A percentile compares a stretch with the other conserved stretches of the same genome.
These are phyloP conservation scores for Mercenaria mercenaria DNA, from an alignment of 1,140 invertebrate species.

Conservation along the genomic window DNA sequence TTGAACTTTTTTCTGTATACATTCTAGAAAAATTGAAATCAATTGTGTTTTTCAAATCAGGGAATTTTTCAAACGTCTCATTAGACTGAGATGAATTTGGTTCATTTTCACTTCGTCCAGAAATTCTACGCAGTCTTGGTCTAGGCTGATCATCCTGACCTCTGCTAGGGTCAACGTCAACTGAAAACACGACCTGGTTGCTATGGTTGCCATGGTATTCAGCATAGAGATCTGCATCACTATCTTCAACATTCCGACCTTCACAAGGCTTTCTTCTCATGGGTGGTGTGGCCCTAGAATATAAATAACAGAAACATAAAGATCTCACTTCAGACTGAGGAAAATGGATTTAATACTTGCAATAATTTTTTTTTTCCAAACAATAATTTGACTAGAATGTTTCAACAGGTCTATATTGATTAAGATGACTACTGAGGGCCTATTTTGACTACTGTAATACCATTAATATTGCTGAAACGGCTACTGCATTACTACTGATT, in stretches of 20 bases:
- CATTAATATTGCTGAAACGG: too few species aligned
- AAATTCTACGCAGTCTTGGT: constrained; percentile 52
- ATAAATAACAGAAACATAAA: constrained; percentile 12
- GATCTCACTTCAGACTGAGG: too few species aligned
- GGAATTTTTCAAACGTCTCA: constrained; percentile 59
- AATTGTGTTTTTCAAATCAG: constrained; percentile 68
- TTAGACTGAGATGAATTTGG: background rate
- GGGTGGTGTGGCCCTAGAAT: constrained; percentile 74
- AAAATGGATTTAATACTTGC: too few species aligned
- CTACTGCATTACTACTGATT: too few species aligned
- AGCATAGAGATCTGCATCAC: constrained; percentile 84
- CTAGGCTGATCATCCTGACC: constrained; percentile 33
- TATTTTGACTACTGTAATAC: too few species aligned
- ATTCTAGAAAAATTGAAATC: constrained; percentile 59
- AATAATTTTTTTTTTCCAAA: too few species aligned
- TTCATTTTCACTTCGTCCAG: constrained; percentile 24
- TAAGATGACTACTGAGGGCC: too few species aligned
- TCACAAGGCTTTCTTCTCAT: constrained; percentile 79
- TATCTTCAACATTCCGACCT: constrained; percentile 83
- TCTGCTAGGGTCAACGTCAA: constrained; percentile 24
- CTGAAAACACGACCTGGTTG: constrained; percentile 9
- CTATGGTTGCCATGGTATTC: constrained; percentile 82
- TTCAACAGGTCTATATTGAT: too few species aligned
- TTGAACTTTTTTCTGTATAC: background rate
- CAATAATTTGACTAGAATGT: too few species aligned